Conservation (phyloP, 53 echinoderm and acorn worm species). For the Hippasteria phrygiana region DNA sequence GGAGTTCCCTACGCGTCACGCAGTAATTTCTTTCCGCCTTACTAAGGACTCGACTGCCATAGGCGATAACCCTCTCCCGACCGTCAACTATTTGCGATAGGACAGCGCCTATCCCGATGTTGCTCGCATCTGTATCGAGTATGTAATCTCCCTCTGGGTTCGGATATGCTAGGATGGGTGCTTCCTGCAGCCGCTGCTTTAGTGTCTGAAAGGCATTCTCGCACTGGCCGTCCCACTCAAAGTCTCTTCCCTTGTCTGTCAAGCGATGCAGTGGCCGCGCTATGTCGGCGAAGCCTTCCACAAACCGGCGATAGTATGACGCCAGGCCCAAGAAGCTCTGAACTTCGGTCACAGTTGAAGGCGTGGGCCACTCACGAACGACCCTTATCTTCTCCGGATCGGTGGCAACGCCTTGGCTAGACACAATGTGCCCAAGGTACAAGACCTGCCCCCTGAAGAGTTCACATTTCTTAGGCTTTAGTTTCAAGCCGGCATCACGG, state of each 20-base stretch:
- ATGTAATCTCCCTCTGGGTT: slow-evolving; percentile 24
- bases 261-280: neutral
- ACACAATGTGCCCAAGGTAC: slow-evolving; percentile 1
- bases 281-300: neutral
- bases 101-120: slow-evolving; percentile 63
- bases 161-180: slow-evolving; percentile 32
- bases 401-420: neutral
- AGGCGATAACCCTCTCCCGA: slow-evolving; percentile 50
- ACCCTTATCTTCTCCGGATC: slow-evolving; percentile 15
- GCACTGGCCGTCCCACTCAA: slow-evolving; percentile 19
- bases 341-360: neutral
- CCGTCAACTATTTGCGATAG: slow-evolving; percentile 61
- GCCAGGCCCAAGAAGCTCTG: neutral
- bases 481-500: neutral
- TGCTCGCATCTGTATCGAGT: slow-evolving; percentile 30
- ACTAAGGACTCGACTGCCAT: slow-evolving; percentile 52
- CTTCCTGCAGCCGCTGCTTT: slow-evolving; percentile 5
- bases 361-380: slow-evolving; percentile 9
- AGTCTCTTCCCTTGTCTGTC: slow-evolving; percentile 24
- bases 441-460: neutral
- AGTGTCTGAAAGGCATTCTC: neutral
- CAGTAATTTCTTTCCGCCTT: slow-evolving; percentile 58
- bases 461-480: neutral
- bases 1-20: slow-evolving; percentile 58
- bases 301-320: neutral